phyloP scores from a whole-genome alignment of 2,113 vertebrate genomes.

The Trachemys scripta region DNA sequence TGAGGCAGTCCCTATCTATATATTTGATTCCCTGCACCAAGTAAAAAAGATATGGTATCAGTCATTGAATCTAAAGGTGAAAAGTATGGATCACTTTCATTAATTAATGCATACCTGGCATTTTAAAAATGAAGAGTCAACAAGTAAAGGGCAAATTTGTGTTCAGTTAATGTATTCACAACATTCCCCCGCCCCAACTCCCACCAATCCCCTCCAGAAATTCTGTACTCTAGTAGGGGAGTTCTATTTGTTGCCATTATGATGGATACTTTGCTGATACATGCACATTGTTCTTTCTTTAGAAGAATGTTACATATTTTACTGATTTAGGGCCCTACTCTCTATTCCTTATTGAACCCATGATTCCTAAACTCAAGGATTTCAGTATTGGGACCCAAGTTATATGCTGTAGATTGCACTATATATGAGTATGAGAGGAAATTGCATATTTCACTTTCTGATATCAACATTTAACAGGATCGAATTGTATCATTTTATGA shows the following conservation, averaged over 20 bases:
- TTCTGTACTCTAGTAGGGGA: slow-evolving; percentile 25
- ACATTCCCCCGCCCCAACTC: slow-evolving; percentile 2
- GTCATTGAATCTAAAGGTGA: slow-evolving; percentile 61
- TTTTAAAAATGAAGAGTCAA: slow-evolving; percentile 70
- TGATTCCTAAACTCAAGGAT: neutral
- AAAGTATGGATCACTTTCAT: slow-evolving; percentile 69
- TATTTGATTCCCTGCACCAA: slow-evolving; percentile 5
- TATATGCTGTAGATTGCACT: neutral
- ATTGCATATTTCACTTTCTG: neutral
- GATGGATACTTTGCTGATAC: slow-evolving; percentile 17
- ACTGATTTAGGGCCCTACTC: neutral
- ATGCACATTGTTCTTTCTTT: neutral
- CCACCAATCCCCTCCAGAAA: slow-evolving; percentile 45
- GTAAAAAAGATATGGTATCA: slow-evolving; percentile 32
- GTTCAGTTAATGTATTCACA: slow-evolving; percentile 50
- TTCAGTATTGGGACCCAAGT: neutral
- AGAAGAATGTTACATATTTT: neutral
- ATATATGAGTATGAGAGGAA: neutral
- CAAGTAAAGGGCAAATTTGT: slow-evolving; percentile 66
- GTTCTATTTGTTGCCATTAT: slow-evolving; percentile 16
- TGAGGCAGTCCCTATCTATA: neutral
- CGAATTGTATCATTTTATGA: neutral
- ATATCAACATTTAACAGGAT: neutral
- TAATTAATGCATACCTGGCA: slow-evolving; percentile 66
- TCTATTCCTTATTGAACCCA: neutral